phyloP scores from a whole-genome alignment of 2,888 invertebrate species.

The Aphrophora alni region DNA sequence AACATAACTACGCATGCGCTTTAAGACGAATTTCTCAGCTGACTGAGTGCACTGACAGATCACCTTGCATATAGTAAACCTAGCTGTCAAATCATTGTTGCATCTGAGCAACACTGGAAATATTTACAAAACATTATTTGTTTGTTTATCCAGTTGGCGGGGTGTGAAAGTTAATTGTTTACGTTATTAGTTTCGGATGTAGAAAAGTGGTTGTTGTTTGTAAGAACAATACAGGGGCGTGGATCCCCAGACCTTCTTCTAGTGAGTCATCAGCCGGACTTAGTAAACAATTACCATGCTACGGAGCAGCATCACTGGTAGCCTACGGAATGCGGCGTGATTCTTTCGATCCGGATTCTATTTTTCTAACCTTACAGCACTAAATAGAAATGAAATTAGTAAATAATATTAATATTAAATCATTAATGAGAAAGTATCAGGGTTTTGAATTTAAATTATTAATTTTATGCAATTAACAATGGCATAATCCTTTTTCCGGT shows the following conservation, averaged over 20 bases:
- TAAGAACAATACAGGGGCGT: neutral
- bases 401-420: no score
- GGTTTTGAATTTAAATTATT: no score
- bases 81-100: neutral
- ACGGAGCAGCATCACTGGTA: neutral
- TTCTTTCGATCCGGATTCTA: no score
- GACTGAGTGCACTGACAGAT: no score
- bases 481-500: no score
- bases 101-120: neutral
- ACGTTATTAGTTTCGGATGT: conserved; percentile 2
- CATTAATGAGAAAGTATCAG: no score
- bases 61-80: no score
- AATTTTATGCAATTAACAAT: no score
- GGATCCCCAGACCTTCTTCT: neutral
- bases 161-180: neutral
- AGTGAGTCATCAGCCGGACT: neutral
- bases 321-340: neutral
- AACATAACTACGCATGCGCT: no score
- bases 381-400: no score
- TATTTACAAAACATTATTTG: neutral
- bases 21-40: no score
- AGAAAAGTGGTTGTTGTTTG: neutral
- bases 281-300: neutral
- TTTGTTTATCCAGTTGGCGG: neutral
- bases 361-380: no score